Conservation (phyloP, 2,888 invertebrate genomes). For the Stramonita haemastoma region DNA sequence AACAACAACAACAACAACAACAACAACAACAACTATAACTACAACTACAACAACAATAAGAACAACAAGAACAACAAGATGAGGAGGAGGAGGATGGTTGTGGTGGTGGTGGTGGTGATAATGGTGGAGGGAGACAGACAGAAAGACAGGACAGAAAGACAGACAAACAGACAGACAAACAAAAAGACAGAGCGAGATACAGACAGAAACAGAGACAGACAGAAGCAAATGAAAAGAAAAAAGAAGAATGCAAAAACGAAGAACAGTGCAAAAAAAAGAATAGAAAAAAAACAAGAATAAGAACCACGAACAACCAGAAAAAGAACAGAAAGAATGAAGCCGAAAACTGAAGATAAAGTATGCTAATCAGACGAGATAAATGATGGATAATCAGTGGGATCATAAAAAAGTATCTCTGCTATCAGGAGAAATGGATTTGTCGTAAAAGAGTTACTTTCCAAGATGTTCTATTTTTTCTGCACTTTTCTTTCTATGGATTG, state of each 20-base stretch:
- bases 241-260: not conserved
- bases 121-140: no score
- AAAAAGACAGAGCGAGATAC: no score
- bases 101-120: no score
- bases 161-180: no score
- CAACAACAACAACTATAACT: no score
- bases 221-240: not conserved
- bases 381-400: not conserved
- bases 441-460: not conserved
- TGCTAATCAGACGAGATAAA: not conserved
- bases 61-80: no score
- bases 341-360: no score
- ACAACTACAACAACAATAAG: no score
- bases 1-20: no score
- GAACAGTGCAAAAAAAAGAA: not conserved
- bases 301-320: not conserved
- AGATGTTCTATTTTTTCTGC: not conserved
- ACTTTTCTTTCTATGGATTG: not conserved
- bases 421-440: not conserved
- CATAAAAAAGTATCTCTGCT: not conserved
- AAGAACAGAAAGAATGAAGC: not conserved
- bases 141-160: no score
- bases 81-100: no score
- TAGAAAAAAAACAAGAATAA: not conserved
- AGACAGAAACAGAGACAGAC: not conserved